These are phyloP conservation scores for Sebastes vulpes DNA, from an alignment of 2,797 vertebrate species.

Conservation along the genomic window DNA sequence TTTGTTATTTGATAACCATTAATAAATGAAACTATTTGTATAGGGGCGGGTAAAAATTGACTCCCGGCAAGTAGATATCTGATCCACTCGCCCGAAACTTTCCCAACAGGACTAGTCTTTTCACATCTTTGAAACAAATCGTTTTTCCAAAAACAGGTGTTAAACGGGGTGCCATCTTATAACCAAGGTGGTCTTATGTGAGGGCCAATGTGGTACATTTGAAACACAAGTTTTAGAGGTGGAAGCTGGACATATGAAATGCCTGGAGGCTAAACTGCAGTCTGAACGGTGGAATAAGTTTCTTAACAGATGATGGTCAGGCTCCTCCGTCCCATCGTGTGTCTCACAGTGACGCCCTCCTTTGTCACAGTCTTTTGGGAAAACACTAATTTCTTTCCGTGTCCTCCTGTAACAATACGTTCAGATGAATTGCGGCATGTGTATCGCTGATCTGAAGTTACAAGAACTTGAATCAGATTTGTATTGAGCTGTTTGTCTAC, in stretches of 20 bases:
- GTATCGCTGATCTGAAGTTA: neutral
- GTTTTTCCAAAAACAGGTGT: no score
- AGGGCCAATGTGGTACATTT: no score
- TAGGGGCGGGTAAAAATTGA: no score
- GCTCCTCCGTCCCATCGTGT: neutral
- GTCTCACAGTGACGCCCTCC: neutral
- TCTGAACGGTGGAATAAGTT: accelerated
- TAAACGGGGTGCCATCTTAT: no score
- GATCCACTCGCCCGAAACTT: no score
- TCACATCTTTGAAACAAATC: no score
- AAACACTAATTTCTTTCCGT: neutral
- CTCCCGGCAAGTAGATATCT: no score
- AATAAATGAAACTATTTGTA: no score
- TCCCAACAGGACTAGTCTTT: no score
- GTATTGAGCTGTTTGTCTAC: constrained; percentile 32
- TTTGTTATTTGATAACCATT: no score
- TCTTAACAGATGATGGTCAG: no score
- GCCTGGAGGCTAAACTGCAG: neutral
- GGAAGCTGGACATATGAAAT: neutral
- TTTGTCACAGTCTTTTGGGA: constrained; percentile 13
- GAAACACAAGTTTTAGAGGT: neutral
- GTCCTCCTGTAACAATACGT: neutral
- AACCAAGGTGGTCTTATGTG: no score
- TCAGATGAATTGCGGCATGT: accelerated
- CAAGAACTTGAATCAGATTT: constrained; percentile 19